phyloP scores from a whole-genome alignment of 1,140 invertebrate species.

The Magallana angulata region DNA sequence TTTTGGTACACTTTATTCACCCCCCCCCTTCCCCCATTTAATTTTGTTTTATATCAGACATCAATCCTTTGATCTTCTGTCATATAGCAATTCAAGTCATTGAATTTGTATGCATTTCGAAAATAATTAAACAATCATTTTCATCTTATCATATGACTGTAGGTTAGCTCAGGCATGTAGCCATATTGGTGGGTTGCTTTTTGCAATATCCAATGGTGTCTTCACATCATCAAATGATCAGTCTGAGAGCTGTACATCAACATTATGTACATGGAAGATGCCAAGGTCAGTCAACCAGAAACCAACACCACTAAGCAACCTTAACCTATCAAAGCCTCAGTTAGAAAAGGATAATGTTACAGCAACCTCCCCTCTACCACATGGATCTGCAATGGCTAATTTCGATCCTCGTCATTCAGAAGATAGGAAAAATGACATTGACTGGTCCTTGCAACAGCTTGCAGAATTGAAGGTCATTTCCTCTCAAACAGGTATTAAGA shows the following conservation, averaged over 20 bases:
- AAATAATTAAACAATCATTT: background rate
- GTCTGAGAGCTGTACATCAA: conserved; percentile 27
- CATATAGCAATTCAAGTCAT: background rate
- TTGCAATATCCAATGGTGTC: conserved; percentile 42
- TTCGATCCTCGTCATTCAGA: conserved; percentile 18
- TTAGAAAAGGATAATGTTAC: background rate
- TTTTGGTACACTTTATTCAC: too few species aligned
- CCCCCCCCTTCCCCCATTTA: too few species aligned
- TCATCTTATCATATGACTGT: conserved; percentile 12
- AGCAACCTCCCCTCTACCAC: background rate
- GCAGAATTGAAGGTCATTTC: background rate
- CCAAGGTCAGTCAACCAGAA: conserved; percentile 27
- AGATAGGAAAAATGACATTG: background rate
- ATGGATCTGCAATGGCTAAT: background rate
- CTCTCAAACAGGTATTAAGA: background rate
- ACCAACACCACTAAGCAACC: conserved; percentile 4
- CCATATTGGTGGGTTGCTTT: conserved; percentile 46
- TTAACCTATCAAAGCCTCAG: conserved; percentile 1
- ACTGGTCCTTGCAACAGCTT: background rate
- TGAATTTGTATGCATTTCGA: background rate
- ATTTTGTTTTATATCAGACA: too few species aligned
- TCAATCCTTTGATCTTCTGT: background rate
- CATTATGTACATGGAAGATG: conserved; percentile 37
- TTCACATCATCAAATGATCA: background rate
- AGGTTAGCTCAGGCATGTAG: conserved; percentile 50